Percentiles rank a stretch among this genome's conserved stretches.
Evolutionary conservation across 2,888 invertebrate species (phyloP).

Genomic region (Eupithecia dodoneata): DNA sequence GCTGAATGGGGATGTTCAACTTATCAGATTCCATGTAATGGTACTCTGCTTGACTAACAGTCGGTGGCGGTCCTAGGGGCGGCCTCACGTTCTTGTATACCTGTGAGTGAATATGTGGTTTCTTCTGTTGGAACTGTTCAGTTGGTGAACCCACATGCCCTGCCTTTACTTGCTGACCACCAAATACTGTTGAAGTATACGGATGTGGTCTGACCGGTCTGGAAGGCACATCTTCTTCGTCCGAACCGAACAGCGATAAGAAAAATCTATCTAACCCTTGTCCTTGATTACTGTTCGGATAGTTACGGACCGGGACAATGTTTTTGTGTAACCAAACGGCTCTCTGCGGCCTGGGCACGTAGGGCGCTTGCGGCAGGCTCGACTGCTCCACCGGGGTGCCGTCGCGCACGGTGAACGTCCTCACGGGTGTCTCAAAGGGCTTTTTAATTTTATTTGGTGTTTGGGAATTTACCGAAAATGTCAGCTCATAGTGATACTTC

Average conservation of each 20-base stretch:
- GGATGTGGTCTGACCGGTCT: constrained; percentile 54
- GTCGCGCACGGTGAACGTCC: constrained; percentile 87
- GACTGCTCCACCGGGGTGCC: constrained; percentile 59
- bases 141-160: constrained; percentile 54
- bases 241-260: constrained; percentile 68
- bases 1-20: constrained; percentile 26
- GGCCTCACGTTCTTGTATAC: constrained; percentile 61
- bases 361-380: constrained; percentile 43
- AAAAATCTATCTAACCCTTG: constrained; percentile 72
- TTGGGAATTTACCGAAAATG: constrained; percentile 85
- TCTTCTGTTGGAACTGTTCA: constrained; percentile 64
- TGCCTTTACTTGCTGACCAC: constrained; percentile 63
- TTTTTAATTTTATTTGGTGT: constrained; percentile 75
- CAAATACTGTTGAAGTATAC: constrained; percentile 50
- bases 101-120: constrained; percentile 59
- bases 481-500: constrained; percentile 86
- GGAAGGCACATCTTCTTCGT: constrained; percentile 62
- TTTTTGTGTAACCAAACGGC: constrained; percentile 76
- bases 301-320: constrained; percentile 57
- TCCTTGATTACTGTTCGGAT: constrained; percentile 57
- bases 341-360: constrained; percentile 59
- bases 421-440: constrained; percentile 81
- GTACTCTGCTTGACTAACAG: constrained; percentile 50
- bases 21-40: constrained; percentile 57
- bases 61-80: constrained; percentile 56